Evolutionary conservation across 2,888 invertebrate genomes (phyloP).

Genomic region (Lasioglossum morio): DNA sequence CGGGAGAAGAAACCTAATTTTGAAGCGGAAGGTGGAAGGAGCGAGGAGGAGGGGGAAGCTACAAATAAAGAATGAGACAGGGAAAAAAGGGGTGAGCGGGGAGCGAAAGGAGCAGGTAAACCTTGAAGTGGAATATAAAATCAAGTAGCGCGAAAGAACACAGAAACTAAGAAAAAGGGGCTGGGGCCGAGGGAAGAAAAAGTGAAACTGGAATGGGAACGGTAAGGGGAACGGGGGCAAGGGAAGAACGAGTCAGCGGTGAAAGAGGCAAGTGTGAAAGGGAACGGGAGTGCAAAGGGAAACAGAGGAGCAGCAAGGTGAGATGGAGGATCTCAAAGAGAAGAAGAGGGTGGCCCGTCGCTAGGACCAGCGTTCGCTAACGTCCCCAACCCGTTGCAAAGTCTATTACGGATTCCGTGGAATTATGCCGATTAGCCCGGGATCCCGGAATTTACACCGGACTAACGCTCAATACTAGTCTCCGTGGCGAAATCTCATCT

Average conservation of each 20-base stretch:
- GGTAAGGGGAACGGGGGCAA: background rate
- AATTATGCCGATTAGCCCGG: conserved; percentile 78
- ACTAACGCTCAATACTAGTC: conserved; percentile 74
- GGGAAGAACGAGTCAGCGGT: background rate
- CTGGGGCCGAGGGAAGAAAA: background rate
- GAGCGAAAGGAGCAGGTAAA: conserved; percentile 1
- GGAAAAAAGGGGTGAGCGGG: background rate
- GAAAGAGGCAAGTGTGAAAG: conserved; percentile 9
- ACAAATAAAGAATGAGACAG: conserved; percentile 11
- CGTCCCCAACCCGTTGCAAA: conserved; percentile 70
- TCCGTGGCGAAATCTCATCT: conserved; percentile 75
- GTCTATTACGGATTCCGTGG: conserved; percentile 78
- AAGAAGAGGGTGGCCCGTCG: conserved; percentile 50
- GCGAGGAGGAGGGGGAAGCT: background rate
- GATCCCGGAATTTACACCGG: conserved; percentile 76
- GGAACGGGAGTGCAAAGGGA: conserved; percentile 17
- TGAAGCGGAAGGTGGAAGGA: background rate
- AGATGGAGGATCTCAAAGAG: conserved; percentile 25
- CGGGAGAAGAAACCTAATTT: background rate
- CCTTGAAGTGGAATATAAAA: conserved; percentile 17
- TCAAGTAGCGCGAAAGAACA: conserved; percentile 11
- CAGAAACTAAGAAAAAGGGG: conserved; percentile 8
- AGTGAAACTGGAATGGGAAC: background rate
- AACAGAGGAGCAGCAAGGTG: conserved; percentile 16
- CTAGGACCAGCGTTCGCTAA: conserved; percentile 61